These are phyloP conservation scores for Seira sanloemensis DNA, from an alignment of 2,888 invertebrate species.

Conservation along the genomic window DNA sequence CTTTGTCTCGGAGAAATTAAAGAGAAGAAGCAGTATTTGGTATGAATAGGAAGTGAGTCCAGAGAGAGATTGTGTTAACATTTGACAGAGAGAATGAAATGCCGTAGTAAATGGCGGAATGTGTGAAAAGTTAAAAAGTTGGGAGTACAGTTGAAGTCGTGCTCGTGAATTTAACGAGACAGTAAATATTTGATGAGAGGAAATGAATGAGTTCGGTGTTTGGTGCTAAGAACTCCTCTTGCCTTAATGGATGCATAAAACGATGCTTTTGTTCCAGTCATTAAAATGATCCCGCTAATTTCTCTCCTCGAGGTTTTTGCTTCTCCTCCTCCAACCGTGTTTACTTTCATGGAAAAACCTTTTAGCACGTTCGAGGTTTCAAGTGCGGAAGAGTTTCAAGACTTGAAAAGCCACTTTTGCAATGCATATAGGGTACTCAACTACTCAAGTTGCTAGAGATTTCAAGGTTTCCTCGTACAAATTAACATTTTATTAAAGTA, in stretches of 20 bases:
- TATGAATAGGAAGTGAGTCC: too few species aligned
- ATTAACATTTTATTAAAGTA: too few species aligned
- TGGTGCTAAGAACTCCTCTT: neutral
- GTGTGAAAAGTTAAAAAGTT: constrained; percentile 29
- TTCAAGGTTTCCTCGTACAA: too few species aligned
- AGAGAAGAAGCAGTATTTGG: too few species aligned
- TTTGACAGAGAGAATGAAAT: too few species aligned
- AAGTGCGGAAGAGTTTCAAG: too few species aligned
- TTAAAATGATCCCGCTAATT: constrained; percentile 32
- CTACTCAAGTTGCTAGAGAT: too few species aligned
- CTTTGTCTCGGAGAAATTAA: too few species aligned
- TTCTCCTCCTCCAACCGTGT: constrained; percentile 18
- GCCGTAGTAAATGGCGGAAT: neutral
- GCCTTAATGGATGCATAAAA: neutral
- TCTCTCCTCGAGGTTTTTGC: constrained; percentile 19
- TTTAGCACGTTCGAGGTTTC: constrained; percentile 30
- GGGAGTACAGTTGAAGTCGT: too few species aligned
- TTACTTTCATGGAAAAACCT: constrained; percentile 29
- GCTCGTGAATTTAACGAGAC: constrained; percentile 44
- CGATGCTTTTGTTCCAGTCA: constrained; percentile 21
- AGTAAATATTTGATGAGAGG: constrained; percentile 61
- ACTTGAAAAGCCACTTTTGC: too few species aligned
- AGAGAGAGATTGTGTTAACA: too few species aligned
- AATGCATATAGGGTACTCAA: too few species aligned
- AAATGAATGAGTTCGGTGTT: constrained; percentile 17